Conservation (phyloP, 2,797 vertebrate genomes). For the Erethizon dorsatum region DNA sequence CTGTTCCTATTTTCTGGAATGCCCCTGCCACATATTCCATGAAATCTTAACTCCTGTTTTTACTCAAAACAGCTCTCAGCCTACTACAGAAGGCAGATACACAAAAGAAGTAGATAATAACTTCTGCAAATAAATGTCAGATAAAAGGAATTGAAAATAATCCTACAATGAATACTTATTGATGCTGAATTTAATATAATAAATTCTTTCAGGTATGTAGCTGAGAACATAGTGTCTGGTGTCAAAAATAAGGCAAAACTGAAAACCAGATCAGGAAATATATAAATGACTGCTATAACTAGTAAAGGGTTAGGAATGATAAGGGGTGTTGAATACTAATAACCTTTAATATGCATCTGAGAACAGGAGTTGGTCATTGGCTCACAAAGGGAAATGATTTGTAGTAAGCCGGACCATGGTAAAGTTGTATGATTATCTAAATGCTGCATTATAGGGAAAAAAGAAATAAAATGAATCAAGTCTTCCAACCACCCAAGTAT, state of each 20-base stretch:
- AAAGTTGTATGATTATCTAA: neutral
- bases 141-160: conserved; percentile 19
- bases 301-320: neutral
- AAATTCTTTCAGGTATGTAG: neutral
- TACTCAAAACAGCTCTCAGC: neutral
- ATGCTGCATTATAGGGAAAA: neutral
- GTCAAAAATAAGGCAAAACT: conserved; percentile 7
- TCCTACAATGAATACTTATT: neutral
- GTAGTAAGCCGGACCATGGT: neutral
- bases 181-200: neutral
- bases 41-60: neutral
- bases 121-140: neutral
- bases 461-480: neutral
- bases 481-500: neutral
- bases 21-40: neutral
- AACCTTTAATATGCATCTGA: neutral
- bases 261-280: neutral
- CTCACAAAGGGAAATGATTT: neutral
- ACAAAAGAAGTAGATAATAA: neutral
- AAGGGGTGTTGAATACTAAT: neutral
- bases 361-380: neutral
- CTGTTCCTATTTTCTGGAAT: conserved; percentile 1
- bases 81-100: neutral
- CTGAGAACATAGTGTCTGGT: neutral
- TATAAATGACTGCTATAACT: neutral